A percentile compares a stretch with the other conserved stretches of the same genome.
These are phyloP conservation scores for Laticauda colubrina DNA, from an alignment of 2,113 vertebrate genomes.

Conservation along the genomic window DNA sequence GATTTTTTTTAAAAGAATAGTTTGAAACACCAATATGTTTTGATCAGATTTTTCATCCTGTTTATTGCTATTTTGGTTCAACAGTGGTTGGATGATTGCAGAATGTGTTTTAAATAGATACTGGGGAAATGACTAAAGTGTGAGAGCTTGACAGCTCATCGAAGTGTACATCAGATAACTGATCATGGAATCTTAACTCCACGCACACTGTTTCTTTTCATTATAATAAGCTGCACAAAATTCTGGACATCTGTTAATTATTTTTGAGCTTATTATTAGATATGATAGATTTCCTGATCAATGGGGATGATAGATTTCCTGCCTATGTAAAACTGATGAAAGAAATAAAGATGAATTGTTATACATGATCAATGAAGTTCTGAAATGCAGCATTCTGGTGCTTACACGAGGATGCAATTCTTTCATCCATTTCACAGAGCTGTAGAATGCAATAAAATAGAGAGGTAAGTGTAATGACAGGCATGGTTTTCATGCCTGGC, in stretches of 20 bases:
- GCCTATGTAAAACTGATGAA: neutral
- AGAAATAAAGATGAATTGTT: neutral
- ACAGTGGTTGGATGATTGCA: neutral
- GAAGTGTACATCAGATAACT: neutral
- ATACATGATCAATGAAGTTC: neutral
- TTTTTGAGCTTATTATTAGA: neutral
- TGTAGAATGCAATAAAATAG: neutral
- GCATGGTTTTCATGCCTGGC: neutral
- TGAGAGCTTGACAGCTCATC: neutral
- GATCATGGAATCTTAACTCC: neutral
- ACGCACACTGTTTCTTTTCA: constrained; percentile 1
- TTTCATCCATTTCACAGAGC: neutral
- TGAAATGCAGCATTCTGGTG: neutral
- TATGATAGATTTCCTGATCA: neutral
- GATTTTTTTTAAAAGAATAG: neutral
- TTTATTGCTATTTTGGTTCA: neutral
- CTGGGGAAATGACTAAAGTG: neutral
- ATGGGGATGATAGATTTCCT: neutral
- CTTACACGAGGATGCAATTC: neutral
- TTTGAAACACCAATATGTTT: neutral
- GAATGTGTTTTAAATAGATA: neutral
- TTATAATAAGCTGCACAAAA: neutral
- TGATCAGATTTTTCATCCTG: neutral
- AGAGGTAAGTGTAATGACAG: neutral
- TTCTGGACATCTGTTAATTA: neutral